Base-by-base conservation (phyloP, 2,113 vertebrate genomes). In the Brienomyrus longianalis region DNA sequence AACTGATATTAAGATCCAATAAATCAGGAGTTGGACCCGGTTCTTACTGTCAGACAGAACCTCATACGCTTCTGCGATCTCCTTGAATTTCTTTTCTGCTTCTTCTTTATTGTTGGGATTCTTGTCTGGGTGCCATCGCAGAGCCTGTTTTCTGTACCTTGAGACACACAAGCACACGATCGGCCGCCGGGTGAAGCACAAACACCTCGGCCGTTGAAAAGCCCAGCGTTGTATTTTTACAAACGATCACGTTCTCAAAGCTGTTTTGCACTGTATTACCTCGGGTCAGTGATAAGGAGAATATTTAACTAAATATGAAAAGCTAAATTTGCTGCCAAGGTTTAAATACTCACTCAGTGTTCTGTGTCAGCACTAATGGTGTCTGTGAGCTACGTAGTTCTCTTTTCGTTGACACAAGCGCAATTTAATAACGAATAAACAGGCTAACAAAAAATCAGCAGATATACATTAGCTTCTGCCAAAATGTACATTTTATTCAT, bases 121-220 rank as follows among this genome's bases (percentile, higher is more conserved):
- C 93, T 99, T 99, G 93, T 99, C 98, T 0, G 98, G 98, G 91
- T 99, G 98, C 98, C 98, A 99, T 90, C 97, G 97, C 62, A 99
- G 93, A 0, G 98, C 98, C 17, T 97, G 96, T 92, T 97, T 97
- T 31, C 98, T 96, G 94, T 99, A 99, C 88, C 98, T 99, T 86
- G 80, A 91, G 3, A 83, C 86, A 91, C 1, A 88, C 21, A 45
- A 23, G 23, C 1, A 48, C 83, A n/a, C 83, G n/a, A 1, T 23
- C 23, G 43, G 10, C 17, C 9, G n/a, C 3, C 19, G n/a, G 83
- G 19, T 23, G 3, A 5, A 10, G 9, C 83, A 23, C 1, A 47
- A 43, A 23, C 19, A 83, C 77, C 66, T 4, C 9, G 11, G 27
- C 66, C 13, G 2, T 13, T 74, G 70, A 74, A 31, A 31, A 3